A percentile compares a stretch with the other conserved stretches of the same genome.
Conservation (phyloP, 2,888 invertebrate species). For the Tubiluchus corallicola region DNA sequence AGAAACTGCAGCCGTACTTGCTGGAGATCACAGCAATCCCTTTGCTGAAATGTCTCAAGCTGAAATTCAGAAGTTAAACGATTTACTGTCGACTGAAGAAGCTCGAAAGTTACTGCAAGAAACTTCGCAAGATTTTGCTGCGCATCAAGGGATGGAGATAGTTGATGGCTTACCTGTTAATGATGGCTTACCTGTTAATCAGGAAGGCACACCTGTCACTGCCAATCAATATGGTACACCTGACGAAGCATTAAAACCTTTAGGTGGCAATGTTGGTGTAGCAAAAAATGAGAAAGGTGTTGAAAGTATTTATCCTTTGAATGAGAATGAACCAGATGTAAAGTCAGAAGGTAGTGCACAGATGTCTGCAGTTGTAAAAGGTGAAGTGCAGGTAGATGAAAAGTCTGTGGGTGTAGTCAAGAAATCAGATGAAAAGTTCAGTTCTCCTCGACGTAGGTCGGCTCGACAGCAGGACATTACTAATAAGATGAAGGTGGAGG, state of each 20-base stretch:
- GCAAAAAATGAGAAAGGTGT: neutral
- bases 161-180: neutral
- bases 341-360: neutral
- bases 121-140: neutral
- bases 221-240: neutral
- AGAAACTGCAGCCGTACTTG: no score
- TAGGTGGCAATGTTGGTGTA: neutral
- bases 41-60: neutral
- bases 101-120: neutral
- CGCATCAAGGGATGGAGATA: neutral
- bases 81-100: neutral
- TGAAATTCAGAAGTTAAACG: neutral
- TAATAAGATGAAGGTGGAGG: neutral
- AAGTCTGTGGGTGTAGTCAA: neutral
- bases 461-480: neutral
- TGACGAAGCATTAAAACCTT: neutral
- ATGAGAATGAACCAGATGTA: neutral
- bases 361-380: neutral
- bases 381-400: neutral
- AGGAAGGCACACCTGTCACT: neutral
- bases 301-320: neutral
- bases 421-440: neutral
- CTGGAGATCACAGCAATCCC: no score
- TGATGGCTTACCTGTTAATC: no score
- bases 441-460: neutral